Percentiles rank a stretch among this genome's conserved stretches.
Evolutionary conservation across 2,113 vertebrate genomes (phyloP).

Genomic region (Enhydra lutris): DNA sequence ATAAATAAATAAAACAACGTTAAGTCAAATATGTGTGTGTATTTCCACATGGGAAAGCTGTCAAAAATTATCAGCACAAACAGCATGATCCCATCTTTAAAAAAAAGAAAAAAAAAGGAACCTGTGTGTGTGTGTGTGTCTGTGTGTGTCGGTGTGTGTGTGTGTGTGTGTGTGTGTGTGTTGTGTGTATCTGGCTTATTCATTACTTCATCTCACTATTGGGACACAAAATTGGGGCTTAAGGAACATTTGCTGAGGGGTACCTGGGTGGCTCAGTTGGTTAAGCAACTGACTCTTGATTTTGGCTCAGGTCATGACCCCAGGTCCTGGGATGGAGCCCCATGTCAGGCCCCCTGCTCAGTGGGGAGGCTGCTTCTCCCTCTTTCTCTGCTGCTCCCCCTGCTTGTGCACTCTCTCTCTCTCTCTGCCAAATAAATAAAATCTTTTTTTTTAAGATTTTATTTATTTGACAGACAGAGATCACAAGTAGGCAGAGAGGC

Average conservation of each 20-base stretch:
- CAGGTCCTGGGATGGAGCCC: not conserved
- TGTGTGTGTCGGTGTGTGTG: not conserved
- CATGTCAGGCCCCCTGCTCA: not conserved
- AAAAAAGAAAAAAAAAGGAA: not conserved
- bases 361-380: not conserved
- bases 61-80: not conserved
- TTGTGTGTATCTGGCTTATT: not conserved
- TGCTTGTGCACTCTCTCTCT: not conserved
- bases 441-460: no score
- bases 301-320: not conserved
- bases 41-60: not conserved
- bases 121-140: no score
- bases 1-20: not conserved
- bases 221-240: not conserved
- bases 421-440: not conserved
- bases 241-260: not conserved
- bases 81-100: not conserved
- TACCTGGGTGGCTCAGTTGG: not conserved
- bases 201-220: not conserved
- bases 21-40: not conserved
- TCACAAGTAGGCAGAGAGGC: no score
- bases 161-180: not conserved
- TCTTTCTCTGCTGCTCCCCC: not conserved
- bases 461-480: no score
- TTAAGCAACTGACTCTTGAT: not conserved